These are phyloP conservation scores for Pharmacophagus antenor DNA, from an alignment of 2,888 invertebrate species.

Conservation along the genomic window DNA sequence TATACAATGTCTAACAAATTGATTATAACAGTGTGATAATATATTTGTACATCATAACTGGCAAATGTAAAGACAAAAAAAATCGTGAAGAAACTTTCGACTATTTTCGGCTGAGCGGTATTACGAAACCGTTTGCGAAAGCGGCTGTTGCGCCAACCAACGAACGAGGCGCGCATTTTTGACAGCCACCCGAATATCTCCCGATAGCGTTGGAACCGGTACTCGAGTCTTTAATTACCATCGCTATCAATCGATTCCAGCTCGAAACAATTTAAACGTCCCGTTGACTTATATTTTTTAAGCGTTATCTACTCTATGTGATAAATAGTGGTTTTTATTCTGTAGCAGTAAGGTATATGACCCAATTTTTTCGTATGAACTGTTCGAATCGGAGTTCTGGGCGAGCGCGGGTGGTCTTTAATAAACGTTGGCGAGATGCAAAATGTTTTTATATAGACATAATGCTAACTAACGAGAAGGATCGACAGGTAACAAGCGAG, in stretches of 20 bases:
- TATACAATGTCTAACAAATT: constrained; percentile 7
- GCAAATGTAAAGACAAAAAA: constrained; percentile 52
- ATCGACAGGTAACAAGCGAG: constrained; percentile 61
- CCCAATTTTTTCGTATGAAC: constrained; percentile 2
- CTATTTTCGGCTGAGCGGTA: constrained; percentile 60
- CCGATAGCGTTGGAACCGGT: constrained; percentile 41
- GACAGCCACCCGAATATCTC: constrained; percentile 38
- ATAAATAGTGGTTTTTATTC: background rate
- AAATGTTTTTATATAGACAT: constrained; percentile 39
- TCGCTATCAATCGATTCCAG: constrained; percentile 36
- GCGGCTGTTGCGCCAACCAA: constrained; percentile 58
- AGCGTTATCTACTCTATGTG: background rate
- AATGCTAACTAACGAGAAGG: constrained; percentile 56
- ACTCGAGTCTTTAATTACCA: constrained; percentile 36
- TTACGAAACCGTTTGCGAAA: constrained; percentile 73
- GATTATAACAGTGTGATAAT: constrained; percentile 20
- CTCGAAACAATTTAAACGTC: constrained; percentile 27
- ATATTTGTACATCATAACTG: constrained; percentile 39
- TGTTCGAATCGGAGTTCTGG: background rate
- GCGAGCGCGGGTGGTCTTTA: constrained; percentile 32
- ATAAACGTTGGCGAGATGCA: constrained; percentile 32
- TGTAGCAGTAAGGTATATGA: background rate
- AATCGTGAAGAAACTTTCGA: constrained; percentile 62
- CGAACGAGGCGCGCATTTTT: constrained; percentile 41
- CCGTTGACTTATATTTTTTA: constrained; percentile 13